Evolutionary conservation across 2,113 vertebrate genomes (phyloP), one percentile per base, ranked within the genome.

Genomic region (Amblyopsis rosae): DNA sequence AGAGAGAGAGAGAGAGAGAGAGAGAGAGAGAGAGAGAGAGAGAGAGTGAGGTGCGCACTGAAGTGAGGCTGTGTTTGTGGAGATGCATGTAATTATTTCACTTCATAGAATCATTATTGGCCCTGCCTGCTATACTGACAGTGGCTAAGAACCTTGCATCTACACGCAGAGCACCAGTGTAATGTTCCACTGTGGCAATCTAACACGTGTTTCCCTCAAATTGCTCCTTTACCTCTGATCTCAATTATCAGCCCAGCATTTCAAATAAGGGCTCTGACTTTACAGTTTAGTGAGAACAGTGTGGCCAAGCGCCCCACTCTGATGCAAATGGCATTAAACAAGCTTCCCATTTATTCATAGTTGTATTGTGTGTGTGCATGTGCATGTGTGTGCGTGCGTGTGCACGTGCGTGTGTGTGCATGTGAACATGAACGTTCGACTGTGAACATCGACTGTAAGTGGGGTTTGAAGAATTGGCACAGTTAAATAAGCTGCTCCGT

Each of bases 391-490:
- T 41, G 35, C 12, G 10, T 51, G 9, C 32, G 16, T 58, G 16
- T 45, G 58, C 6, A 7, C n/a, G 59, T 41, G 59, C n/a, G 12
- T 41, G 35, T 16, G 35, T 7, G 33, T 80, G 70, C 71, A 26
- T 82, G 77, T 76, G 83, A 49, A 62, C 15, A 12, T 32, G 32
- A 13, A 32, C 26, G 59, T 12, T 2, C 41, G 59, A 1, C 35
- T 41, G 35, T 10, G 45, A 77, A 73, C 70, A 80, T 77, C 77
- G 90, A 90, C 89, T 88, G 86, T 90, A 94, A 95, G 93, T 90
- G 80, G 91, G 84, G 91, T 93, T 91, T 94, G 93, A 93, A 92
- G 92, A 94, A 94, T 92, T 91, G 90, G 90, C 89, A 89, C 90
- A 92, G 88, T 91, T 89, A 89, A 92, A 87, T 90, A 89, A 92